Evolutionary conservation across 2,113 vertebrate genomes (phyloP).

Genomic region (Aphelocoma coerulescens): DNA sequence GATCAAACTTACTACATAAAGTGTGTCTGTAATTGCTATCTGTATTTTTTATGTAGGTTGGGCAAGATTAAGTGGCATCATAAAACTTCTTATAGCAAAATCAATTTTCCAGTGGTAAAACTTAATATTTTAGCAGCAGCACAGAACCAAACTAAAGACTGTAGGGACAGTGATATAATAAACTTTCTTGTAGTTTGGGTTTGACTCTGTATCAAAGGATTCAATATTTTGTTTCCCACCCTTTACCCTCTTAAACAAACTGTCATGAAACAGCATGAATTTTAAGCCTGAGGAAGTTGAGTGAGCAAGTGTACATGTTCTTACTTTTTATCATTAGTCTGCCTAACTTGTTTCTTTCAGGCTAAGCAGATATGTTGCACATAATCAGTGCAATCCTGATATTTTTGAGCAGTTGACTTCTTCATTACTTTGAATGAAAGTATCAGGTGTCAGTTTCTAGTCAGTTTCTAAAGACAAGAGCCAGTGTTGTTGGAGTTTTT

Average conservation of each 20-base stretch:
- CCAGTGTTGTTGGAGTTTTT: neutral
- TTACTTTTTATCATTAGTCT: neutral
- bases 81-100: constrained; percentile 67
- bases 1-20: constrained; percentile 61
- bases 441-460: neutral
- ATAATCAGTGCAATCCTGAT: neutral
- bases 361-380: neutral
- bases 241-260: neutral
- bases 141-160: constrained; percentile 15
- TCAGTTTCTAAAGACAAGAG: neutral
- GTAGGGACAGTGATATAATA: neutral
- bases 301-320: neutral
- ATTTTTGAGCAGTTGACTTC: neutral
- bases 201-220: neutral
- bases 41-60: constrained; percentile 54
- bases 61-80: constrained; percentile 63
- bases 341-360: neutral
- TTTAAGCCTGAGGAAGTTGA: constrained; percentile 3
- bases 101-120: constrained; percentile 67
- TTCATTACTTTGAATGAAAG: neutral
- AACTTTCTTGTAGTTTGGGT: neutral
- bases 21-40: constrained; percentile 55
- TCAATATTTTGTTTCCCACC: neutral
- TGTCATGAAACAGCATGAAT: neutral
- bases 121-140: constrained; percentile 56